Percentiles rank a stretch among this genome's conserved stretches.
Evolutionary conservation across 2,113 vertebrate genomes (phyloP).

Genomic region (Morone chrysops): DNA sequence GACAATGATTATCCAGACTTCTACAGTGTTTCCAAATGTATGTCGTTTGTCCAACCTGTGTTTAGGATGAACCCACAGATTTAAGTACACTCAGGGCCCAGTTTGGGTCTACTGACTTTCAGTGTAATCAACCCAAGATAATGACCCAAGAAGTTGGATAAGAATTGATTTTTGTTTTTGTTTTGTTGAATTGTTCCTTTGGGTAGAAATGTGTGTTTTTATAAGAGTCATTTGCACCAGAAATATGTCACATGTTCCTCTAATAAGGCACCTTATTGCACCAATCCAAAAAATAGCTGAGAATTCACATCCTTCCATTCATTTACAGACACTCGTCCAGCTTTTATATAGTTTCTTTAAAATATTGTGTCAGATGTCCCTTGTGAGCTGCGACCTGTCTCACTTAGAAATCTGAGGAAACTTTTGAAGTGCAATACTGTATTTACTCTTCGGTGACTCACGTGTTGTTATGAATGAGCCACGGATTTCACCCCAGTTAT

Average conservation of each 20-base stretch:
- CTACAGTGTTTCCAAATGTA: constrained; percentile 21
- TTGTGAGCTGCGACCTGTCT: constrained; percentile 4
- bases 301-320: not conserved
- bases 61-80: constrained; percentile 17
- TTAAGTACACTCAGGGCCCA: constrained; percentile 5
- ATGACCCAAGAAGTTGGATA: too few relatives aligned
- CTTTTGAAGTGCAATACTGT: constrained; percentile 59
- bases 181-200: not conserved
- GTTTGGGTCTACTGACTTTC: constrained; percentile 13
- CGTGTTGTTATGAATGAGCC: constrained; percentile 17
- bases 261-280: not conserved
- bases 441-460: constrained; percentile 27
- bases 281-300: not conserved
- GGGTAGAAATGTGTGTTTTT: not conserved
- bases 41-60: not conserved
- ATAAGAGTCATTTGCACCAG: constrained; percentile 1
- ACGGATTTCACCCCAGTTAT: constrained; percentile 16
- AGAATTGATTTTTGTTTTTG: not conserved
- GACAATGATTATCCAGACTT: not conserved
- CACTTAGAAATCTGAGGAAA: constrained; percentile 35
- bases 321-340: not conserved
- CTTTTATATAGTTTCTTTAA: not conserved
- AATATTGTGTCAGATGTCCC: not conserved
- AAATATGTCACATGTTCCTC: not conserved
- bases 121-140: not conserved